Conservation (phyloP, 1,140 invertebrate species). For the Macrocentrus cingulum region DNA sequence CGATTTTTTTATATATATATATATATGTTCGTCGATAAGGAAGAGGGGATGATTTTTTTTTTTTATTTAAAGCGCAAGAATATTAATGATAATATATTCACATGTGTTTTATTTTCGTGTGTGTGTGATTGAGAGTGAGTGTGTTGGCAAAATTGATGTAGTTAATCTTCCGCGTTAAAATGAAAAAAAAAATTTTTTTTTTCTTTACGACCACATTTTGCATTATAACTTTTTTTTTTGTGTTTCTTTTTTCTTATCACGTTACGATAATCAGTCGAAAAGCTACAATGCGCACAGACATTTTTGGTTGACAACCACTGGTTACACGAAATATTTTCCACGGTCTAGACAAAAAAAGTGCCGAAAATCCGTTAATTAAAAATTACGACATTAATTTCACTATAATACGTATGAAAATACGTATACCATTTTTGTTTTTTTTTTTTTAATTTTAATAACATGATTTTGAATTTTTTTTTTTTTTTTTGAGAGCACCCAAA, state of each 20-base stretch:
- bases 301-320: background rate
- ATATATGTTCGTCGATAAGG: background rate
- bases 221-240: background rate
- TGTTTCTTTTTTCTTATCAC: slow-evolving; percentile 25
- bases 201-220: background rate
- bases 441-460: too few relatives aligned
- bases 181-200: too few relatives aligned
- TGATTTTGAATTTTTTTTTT: background rate
- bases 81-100: background rate
- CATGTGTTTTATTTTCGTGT: background rate
- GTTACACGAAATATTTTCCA: slow-evolving; percentile 10
- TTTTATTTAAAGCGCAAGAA: slow-evolving; percentile 15
- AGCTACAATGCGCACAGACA: slow-evolving; percentile 45
- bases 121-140: too few relatives aligned
- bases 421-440: too few relatives aligned
- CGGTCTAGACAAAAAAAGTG: background rate
- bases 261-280: slow-evolving; percentile 58
- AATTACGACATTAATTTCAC: too few relatives aligned
- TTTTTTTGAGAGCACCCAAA: background rate
- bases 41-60: slow-evolving; percentile 8
- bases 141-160: slow-evolving; percentile 20
- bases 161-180: background rate
- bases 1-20: slow-evolving; percentile 2
- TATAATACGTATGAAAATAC: too few relatives aligned
- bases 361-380: too few relatives aligned